Evolutionary conservation across 2,113 vertebrate genomes (phyloP).

Genomic region (Hystrix cristata): DNA sequence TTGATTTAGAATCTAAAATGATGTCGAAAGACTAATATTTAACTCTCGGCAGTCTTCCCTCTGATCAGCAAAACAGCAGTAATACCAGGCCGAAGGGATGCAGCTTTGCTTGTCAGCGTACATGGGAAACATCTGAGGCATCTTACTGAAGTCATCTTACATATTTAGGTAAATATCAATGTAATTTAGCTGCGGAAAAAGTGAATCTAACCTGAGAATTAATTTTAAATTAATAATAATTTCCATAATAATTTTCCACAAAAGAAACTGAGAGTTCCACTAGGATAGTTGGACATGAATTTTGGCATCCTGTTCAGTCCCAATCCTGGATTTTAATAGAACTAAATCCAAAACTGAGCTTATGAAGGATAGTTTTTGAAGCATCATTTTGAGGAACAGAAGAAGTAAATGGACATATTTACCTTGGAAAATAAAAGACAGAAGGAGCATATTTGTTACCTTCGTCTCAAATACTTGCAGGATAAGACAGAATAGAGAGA

Average conservation of each 20-base stretch:
- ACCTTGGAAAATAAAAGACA: not conserved
- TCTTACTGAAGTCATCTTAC: not conserved
- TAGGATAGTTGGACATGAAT: rapidly evolving
- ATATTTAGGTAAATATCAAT: not conserved
- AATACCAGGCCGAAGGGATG: not conserved
- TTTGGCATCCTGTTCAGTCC: not conserved
- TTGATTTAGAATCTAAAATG: not conserved
- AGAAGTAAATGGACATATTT: not conserved
- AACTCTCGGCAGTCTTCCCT: not conserved
- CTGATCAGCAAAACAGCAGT: not conserved
- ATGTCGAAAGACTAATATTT: not conserved
- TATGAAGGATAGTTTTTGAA: not conserved
- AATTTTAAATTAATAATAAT: not conserved
- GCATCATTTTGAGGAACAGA: not conserved
- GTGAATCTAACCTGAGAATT: not conserved
- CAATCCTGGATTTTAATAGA: not conserved
- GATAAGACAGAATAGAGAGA: not conserved
- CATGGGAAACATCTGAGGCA: not conserved
- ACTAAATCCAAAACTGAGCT: not conserved
- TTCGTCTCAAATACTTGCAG: not conserved
- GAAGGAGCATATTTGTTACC: not conserved
- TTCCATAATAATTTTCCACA: not conserved
- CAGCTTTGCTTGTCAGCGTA: not conserved
- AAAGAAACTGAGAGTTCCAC: not conserved
- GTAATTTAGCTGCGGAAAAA: not conserved